Base-by-base conservation (phyloP, 1,140 invertebrate species). In the Heliconius himera region DNA sequence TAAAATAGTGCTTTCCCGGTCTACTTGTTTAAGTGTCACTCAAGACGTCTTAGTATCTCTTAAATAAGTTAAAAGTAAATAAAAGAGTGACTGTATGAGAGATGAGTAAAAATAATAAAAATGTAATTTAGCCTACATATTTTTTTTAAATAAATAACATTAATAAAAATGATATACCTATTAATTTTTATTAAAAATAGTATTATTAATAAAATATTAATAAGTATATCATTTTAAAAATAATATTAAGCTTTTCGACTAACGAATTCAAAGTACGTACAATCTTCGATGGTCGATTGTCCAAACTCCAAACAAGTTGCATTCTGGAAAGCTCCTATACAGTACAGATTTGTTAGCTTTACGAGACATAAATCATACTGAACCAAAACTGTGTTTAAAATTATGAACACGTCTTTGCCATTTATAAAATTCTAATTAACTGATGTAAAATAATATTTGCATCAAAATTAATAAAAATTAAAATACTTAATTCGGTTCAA, bases 321-420 rank as follows among this genome's bases (percentile, higher is more conserved):
- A 66, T 66, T 66, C 22, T 66, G 60, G 26, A 66, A 66, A 66
- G 60, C 60, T 66, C 60, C 22, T 29, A 16, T 66, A 29, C n/a
- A 1, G 8, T n/a, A 11, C 9, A 66, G 11, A 66, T 56, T 29
- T 66, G 11, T 29, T 26, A 66, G 6, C 9, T 66, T 29, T 26
- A 26, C 13, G 26, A 11, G 9, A 29, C 13, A 16, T 46, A 22
- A 66, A 13, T 29, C 60, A 29, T 26, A 26, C 20, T 26, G 9
- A 29, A 66, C 26, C 3, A 66, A 26, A 66, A 66, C 26, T 22
- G 4, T 11, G 22, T 11, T 26, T 29, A 26, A 66, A 66, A 66
- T 13, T 66, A 16, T 2, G 3, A 26, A 26, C 56, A 66, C 22
- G 20, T 9, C 8, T 66, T 13, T 66, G 29, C 11, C 3, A 66